Evolutionary conservation across 2,797 vertebrate species (phyloP), one percentile per base, ranked within the genome.

Genomic region (Chelonia mydas): DNA sequence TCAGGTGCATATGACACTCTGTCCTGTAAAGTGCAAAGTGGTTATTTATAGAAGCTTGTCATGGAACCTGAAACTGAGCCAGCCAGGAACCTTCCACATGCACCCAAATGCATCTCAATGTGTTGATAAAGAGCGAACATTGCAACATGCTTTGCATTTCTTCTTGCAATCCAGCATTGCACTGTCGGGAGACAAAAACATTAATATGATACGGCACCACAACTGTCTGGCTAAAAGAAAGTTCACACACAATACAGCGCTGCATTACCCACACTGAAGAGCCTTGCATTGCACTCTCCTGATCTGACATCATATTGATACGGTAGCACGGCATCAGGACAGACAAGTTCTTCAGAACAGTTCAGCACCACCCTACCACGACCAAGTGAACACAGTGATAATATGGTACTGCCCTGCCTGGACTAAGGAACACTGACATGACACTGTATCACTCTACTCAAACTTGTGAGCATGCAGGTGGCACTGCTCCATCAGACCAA

Each of bases 41-140:
- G 53, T 90, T 89, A 84, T 77, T 97, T 97, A 94, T 77, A 84
- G 84, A 97, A 96, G 78, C 95, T 23, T 94, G 92, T 96, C 96
- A 96, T 84, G 49, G 85, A 92, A 91, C 87, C 88, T 93, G 86
- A 96, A 92, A 89, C 28, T 0, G 0, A 95, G 89, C 90, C 97
- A 96, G 92, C 54, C 89, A 91, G 88, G 84, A 96, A 59, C 89
- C 88, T 95, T 90, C 84, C 94, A 93, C 93, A 12, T 91, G 90
- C 89, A 95, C 88, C 49, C 78, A 0, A 90, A 94, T 91, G 90
- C 96, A 93, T 96, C 96, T 89, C 93, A 93, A 93, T 94, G 95
- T 90, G 92, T 95, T 97, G 96, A 96, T 96, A 96, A 94, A 97
- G 74, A 96, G 93, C 92, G 97, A 96, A 97, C 93, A 96, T 92